These are phyloP conservation scores for Phalloptychus januarius DNA, from an alignment of 2,797 vertebrate genomes.

Conservation along the genomic window DNA sequence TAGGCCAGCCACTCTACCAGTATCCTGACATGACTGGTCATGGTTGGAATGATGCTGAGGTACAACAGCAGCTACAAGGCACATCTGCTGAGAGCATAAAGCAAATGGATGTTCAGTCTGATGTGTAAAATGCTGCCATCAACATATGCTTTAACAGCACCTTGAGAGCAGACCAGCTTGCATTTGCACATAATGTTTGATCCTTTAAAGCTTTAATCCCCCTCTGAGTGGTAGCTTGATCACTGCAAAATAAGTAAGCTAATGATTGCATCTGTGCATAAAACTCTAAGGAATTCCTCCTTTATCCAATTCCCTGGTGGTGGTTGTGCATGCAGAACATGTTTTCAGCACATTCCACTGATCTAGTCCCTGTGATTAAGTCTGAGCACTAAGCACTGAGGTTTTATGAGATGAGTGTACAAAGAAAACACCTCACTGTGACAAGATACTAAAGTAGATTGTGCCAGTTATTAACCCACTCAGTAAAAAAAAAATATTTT, in stretches of 20 bases:
- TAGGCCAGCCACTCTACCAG: slow-evolving; percentile 29
- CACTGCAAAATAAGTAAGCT: slow-evolving; percentile 30
- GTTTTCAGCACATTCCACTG: slow-evolving; percentile 31
- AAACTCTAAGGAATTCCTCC: slow-evolving; percentile 23
- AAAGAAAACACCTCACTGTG: slow-evolving; percentile 13
- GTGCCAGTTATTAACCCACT: slow-evolving; percentile 25
- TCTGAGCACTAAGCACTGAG: slow-evolving; percentile 17
- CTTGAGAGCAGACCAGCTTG: slow-evolving; percentile 18
- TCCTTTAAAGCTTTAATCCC: slow-evolving; percentile 44
- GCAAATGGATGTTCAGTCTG: background rate
- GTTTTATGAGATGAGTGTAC: slow-evolving; percentile 22
- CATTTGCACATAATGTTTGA: slow-evolving; percentile 31
- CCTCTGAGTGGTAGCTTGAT: slow-evolving; percentile 32
- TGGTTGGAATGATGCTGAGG: slow-evolving; percentile 29
- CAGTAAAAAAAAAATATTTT: slow-evolving; percentile 13
- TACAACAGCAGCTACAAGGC: slow-evolving; percentile 29
- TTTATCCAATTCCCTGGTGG: slow-evolving; percentile 32
- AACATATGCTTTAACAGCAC: background rate
- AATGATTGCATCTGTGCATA: slow-evolving; percentile 44
- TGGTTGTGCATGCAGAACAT: slow-evolving; percentile 22
- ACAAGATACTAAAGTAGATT: slow-evolving; percentile 31
- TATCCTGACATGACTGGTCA: slow-evolving; percentile 31
- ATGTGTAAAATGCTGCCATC: slow-evolving; percentile 14
- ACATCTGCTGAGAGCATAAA: slow-evolving; percentile 25
- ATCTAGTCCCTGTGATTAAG: slow-evolving; percentile 41